Evolutionary conservation across 92 coral and sea anemone species (phyloP).

Genomic region (Zoanthus sociatus): DNA sequence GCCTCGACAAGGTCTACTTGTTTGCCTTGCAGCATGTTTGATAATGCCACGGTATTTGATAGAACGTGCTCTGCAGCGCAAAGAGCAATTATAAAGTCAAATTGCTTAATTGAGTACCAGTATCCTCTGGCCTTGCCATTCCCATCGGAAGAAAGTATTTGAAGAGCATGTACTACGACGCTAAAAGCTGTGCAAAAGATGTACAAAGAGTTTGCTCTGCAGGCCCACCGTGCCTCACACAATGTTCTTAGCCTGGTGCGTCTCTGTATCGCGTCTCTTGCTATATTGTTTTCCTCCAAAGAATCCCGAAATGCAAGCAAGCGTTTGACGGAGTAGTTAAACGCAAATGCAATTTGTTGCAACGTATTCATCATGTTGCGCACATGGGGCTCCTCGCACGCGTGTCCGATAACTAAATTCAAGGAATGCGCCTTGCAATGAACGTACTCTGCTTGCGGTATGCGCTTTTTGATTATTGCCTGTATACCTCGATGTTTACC

Average conservation of each 20-base stretch:
- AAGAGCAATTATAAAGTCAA: conserved; percentile 19
- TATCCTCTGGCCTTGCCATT: no score
- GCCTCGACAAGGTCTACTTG: conserved; percentile 40
- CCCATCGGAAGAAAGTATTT: no score
- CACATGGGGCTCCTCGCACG: conserved; percentile 45
- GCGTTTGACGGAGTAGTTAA: conserved; percentile 64
- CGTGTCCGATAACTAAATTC: conserved; percentile 5
- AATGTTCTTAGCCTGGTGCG: no score
- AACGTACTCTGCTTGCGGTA: no score
- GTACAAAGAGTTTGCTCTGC: no score
- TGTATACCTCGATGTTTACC: conserved; percentile 41
- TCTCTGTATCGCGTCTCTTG: no score
- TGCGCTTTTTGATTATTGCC: conserved; percentile 25
- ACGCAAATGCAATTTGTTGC: conserved; percentile 61
- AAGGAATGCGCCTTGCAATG: no score
- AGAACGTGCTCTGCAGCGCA: conserved; percentile 61
- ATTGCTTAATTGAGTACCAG: no score
- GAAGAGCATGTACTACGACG: no score
- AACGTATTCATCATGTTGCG: conserved; percentile 56
- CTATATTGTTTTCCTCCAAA: no score
- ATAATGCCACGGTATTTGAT: conserved; percentile 26
- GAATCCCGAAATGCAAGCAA: conserved; percentile 1
- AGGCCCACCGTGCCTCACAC: no score
- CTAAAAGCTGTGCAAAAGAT: no score
- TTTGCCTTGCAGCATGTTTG: conserved; percentile 39